Evolutionary conservation across 2,888 invertebrate genomes (phyloP).

Genomic region (Poecilobothrus nobilitatus): DNA sequence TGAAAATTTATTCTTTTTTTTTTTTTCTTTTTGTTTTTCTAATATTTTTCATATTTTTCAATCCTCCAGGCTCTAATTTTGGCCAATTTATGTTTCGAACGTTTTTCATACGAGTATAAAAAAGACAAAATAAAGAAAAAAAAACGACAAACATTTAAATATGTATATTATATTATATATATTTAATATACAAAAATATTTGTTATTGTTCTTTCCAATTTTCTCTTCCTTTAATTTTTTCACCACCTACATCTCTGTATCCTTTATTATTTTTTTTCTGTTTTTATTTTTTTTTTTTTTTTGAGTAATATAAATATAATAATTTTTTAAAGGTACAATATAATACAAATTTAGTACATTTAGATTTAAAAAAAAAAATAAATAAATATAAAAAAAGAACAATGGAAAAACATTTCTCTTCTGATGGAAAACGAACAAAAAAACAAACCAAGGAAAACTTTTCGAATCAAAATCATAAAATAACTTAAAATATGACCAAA

Average conservation of each 20-base stretch:
- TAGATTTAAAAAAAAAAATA: neutral
- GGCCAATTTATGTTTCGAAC: conserved; percentile 1
- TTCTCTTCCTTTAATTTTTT: neutral
- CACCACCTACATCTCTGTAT: neutral
- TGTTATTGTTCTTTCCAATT: no score
- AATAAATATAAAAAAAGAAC: neutral
- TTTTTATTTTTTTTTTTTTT: neutral
- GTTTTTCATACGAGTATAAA: neutral
- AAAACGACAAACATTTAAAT: neutral
- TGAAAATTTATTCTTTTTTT: neutral
- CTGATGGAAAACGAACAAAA: neutral
- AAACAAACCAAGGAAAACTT: neutral
- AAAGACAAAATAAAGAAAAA: neutral
- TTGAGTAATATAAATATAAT: neutral
- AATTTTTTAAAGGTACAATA: neutral
- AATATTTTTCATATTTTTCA: neutral
- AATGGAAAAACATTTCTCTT: neutral
- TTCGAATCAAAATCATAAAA: conserved; percentile 1
- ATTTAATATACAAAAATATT: no score
- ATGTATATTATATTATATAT: neutral
- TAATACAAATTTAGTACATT: neutral
- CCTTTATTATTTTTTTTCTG: neutral
- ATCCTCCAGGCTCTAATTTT: conserved; percentile 6
- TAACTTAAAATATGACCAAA: neutral
- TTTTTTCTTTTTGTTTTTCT: neutral